Evolutionary conservation across 92 coral and sea anemone species (phyloP).

Genomic region (Muricea muricata): DNA sequence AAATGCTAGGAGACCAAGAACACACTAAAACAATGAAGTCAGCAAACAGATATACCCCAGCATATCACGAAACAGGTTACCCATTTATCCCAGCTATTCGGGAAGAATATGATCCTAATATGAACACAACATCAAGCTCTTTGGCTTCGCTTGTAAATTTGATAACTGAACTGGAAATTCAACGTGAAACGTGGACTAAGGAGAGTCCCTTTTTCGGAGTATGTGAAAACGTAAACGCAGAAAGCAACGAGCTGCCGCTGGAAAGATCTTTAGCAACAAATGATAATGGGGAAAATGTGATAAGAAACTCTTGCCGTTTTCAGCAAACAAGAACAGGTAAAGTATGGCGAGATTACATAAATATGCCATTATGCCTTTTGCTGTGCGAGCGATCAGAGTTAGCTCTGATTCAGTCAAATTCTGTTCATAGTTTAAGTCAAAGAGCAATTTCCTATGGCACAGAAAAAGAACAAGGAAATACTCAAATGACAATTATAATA

Average conservation of each 20-base stretch:
- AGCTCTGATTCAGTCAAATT: neutral
- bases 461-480: constrained; percentile 12
- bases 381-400: no score
- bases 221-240: neutral
- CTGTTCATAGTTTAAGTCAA: neutral
- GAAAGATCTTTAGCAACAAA: neutral
- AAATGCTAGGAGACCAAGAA: neutral
- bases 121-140: constrained; percentile 17
- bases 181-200: constrained; percentile 23
- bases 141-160: constrained; percentile 17
- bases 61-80: constrained; percentile 6
- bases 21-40: neutral
- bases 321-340: constrained; percentile 41
- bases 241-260: constrained; percentile 27
- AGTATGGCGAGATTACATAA: neutral
- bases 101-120: constrained; percentile 7
- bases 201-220: constrained; percentile 23
- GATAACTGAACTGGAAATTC: constrained; percentile 33
- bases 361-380: no score
- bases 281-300: neutral
- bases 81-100: constrained; percentile 38
- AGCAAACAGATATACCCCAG: neutral
- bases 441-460: neutral
- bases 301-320: constrained; percentile 42
- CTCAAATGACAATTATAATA: neutral